Conservation (phyloP, 1,140 invertebrate genomes). For the Hylyphantes graminicola region DNA sequence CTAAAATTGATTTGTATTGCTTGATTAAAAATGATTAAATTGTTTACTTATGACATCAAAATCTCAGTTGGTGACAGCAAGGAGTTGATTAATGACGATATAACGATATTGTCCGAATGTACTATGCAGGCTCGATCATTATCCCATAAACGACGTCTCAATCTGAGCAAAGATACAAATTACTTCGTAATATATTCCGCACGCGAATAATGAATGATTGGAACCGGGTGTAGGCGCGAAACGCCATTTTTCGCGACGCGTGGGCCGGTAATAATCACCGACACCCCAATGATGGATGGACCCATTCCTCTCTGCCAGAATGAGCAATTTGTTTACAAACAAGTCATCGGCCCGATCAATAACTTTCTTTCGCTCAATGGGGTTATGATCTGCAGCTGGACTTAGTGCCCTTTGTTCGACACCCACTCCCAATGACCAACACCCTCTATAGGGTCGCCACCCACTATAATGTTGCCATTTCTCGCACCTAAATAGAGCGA, state of each 20-base stretch:
- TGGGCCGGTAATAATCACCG: conserved; percentile 38
- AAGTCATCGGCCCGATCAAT: conserved; percentile 48
- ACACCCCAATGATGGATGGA: conserved; percentile 46
- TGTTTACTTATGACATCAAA: too few relatives aligned
- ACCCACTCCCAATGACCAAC: conserved; percentile 45
- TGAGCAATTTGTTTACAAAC: conserved; percentile 60
- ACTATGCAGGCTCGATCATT: too few relatives aligned
- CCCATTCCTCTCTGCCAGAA: conserved; percentile 9
- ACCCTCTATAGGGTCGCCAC: conserved; percentile 27
- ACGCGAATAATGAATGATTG: too few relatives aligned
- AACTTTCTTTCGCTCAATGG: conserved; percentile 41
- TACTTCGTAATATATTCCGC: too few relatives aligned
- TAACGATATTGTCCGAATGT: too few relatives aligned
- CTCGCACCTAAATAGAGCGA: conserved; percentile 52
- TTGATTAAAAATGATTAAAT: too few relatives aligned
- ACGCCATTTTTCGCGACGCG: conserved; percentile 1
- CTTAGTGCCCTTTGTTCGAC: conserved; percentile 44
- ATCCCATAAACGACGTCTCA: too few relatives aligned
- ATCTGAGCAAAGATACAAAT: too few relatives aligned
- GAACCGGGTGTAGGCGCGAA: too few relatives aligned
- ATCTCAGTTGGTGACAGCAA: too few relatives aligned
- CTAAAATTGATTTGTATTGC: too few relatives aligned
- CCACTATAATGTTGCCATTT: conserved; percentile 48
- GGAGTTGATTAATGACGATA: too few relatives aligned
- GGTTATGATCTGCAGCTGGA: conserved; percentile 50